phyloP scores from a whole-genome alignment of 2,113 vertebrate genomes.

The Periophthalmus modestus region DNA sequence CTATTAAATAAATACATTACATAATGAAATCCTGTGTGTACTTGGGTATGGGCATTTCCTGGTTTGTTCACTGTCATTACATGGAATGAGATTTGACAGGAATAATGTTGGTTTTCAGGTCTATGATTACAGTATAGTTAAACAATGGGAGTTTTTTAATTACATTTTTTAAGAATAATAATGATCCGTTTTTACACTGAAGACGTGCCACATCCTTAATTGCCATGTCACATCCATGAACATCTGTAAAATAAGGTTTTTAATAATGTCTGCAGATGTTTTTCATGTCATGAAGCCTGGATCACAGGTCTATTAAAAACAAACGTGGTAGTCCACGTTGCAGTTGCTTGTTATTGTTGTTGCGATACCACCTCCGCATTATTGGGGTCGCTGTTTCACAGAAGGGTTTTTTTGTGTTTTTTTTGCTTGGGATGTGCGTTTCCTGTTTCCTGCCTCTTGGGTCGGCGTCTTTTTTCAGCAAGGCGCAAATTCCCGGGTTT shows the following conservation, averaged over 20 bases:
- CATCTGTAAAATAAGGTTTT: neutral
- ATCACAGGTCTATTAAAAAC: too few relatives aligned
- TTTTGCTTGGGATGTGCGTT: neutral
- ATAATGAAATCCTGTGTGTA: neutral
- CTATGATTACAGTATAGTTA: neutral
- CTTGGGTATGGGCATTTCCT: too few relatives aligned
- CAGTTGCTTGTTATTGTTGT: neutral
- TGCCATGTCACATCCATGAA: neutral
- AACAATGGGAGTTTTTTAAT: too few relatives aligned
- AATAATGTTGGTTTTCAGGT: neutral
- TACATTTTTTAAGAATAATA: too few relatives aligned
- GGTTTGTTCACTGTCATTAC: too few relatives aligned
- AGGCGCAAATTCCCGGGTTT: slow-evolving; percentile 2
- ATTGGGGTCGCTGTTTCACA: neutral
- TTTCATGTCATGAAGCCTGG: neutral
- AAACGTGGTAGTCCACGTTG: neutral
- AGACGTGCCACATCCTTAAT: too few relatives aligned
- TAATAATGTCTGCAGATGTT: neutral
- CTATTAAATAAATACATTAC: neutral
- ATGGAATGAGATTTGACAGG: neutral
- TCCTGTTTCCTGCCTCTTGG: slow-evolving; percentile 1
- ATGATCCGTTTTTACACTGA: too few relatives aligned
- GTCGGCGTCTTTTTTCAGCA: neutral
- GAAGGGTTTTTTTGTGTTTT: too few relatives aligned
- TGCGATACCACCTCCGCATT: neutral